Percentiles rank a stretch among this genome's conserved stretches.
These are phyloP conservation scores for Hylaea fasciaria DNA, from an alignment of 2,888 invertebrate genomes.

Conservation along the genomic window DNA sequence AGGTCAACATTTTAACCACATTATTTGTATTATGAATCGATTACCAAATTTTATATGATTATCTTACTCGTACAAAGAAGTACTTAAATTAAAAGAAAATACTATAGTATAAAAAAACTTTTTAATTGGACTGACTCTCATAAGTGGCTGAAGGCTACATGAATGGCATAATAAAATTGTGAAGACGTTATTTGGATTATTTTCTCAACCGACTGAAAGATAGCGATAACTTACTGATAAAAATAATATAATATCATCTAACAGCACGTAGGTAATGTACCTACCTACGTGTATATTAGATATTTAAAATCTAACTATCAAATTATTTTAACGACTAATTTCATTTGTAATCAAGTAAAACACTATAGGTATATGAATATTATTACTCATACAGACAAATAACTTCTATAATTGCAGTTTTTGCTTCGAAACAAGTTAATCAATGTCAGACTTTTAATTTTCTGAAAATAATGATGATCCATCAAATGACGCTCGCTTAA, in stretches of 20 bases:
- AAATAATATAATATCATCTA: neutral
- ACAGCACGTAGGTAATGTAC: neutral
- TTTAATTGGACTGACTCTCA: neutral
- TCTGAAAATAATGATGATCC: conserved; percentile 36
- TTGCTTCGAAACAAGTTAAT: conserved; percentile 16
- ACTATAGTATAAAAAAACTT: neutral
- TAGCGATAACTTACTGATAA: conserved; percentile 12
- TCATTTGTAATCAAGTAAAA: neutral
- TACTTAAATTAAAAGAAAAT: neutral
- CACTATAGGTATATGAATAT: neutral
- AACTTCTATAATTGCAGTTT: conserved; percentile 6
- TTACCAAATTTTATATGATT: no score
- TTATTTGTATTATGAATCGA: neutral
- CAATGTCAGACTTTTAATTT: conserved; percentile 14
- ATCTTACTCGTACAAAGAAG: no score
- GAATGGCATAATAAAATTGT: neutral
- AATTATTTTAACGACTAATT: conserved; percentile 1
- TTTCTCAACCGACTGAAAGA: conserved; percentile 13
- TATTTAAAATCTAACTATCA: conserved; percentile 2
- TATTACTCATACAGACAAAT: neutral
- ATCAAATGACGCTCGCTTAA: conserved; percentile 28
- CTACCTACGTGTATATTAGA: neutral
- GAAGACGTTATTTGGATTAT: conserved; percentile 6
- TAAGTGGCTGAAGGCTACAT: no score
- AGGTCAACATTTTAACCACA: neutral